Conservation (phyloP, 1,140 invertebrate species). For the Dinothrombium tinctorium region DNA sequence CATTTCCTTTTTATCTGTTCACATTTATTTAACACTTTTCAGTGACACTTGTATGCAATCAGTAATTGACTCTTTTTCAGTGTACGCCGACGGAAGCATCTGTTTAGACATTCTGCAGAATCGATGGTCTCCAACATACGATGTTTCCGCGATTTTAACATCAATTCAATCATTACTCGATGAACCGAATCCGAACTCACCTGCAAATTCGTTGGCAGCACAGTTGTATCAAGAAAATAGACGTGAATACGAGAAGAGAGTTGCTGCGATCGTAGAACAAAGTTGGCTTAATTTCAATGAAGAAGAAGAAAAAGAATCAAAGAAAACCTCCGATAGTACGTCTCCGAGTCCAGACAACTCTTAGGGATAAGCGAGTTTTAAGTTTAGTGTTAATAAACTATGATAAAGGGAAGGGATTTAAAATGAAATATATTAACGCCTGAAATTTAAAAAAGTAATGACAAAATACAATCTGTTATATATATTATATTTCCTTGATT, state of each 20-base stretch:
- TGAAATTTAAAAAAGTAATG: no score
- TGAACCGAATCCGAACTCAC: conserved; percentile 89
- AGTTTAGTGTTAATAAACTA: no score
- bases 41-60: no score
- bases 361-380: neutral
- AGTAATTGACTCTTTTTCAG: no score
- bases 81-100: conserved; percentile 98
- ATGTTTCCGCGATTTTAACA: conserved; percentile 95
- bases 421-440: no score
- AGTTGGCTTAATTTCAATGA: conserved; percentile 58
- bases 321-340: neutral
- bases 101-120: conserved; percentile 99
- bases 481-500: no score
- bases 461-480: no score
- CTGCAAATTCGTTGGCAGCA: conserved; percentile 83
- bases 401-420: no score
- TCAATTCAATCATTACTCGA: conserved; percentile 70
- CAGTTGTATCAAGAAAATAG: conserved; percentile 86
- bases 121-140: conserved; percentile 98
- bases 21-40: neutral
- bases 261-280: conserved; percentile 86
- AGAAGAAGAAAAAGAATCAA: conserved; percentile 9
- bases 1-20: neutral
- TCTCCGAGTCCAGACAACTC: neutral
- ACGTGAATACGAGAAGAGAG: conserved; percentile 84